Base-by-base conservation (phyloP, 2,797 vertebrate genomes). In the Morus bassanus region DNA sequence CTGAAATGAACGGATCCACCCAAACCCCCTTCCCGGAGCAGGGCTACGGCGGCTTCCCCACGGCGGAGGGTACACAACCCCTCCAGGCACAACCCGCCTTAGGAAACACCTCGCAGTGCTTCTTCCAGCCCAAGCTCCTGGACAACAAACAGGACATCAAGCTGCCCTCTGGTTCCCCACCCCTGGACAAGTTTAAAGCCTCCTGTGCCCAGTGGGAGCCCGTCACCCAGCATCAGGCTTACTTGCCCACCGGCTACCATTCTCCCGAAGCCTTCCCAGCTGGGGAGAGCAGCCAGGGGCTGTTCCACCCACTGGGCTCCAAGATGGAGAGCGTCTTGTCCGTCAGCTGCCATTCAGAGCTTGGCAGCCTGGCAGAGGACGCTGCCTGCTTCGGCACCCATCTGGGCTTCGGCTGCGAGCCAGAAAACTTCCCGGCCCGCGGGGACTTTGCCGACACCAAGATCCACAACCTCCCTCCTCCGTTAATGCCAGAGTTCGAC, bases 121-220 rank as follows among this genome's bases (percentile, higher is more conserved):
- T 98, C 80, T 98, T 98, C 51, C 97, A 98, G 46, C 96, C 98
- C 83, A 98, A 98, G 88, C 97, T 97, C 9, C 90, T 97, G 88
- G 96, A 97, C 67, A 87, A 14, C 77, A 98, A 98, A 67, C 98
- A 98, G 97, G 98, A 98, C 79, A 80, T 98, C 91, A 98, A 98
- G 75, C 87, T 98, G 19, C 98, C 98, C 46, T 95, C 98, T 10
- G 97, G 98, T 89, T 99, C 99, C 0, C 98, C 99, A 3, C 97
- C 98, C 50, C 97, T 99, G 90, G 99, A 99, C 51, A 99, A 99
- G 92, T 99, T 99, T 68, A 99, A 99, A 77, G 98, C 98, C 85
- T 96, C 98, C 89, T 99, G 99, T 18, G 98, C 99, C n/a, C 99
- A 99, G 88, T 99, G 99, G 99, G 99, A 99, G 17, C 95, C 98